These are phyloP conservation scores for Alexandromys fortis DNA, from an alignment of 2,113 vertebrate species.

Conservation along the genomic window DNA sequence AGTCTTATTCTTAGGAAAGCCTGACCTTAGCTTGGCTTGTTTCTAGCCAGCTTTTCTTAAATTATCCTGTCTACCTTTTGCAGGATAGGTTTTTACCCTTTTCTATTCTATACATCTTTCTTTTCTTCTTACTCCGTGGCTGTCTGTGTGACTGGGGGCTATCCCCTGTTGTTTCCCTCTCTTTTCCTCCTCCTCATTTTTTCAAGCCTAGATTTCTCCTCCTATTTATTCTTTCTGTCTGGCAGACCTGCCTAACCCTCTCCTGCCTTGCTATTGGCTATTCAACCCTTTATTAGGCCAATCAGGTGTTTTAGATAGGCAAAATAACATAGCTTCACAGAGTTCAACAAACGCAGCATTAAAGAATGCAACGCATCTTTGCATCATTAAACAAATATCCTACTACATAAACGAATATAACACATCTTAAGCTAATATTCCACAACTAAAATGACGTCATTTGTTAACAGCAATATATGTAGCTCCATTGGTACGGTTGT, in stretches of 20 bases:
- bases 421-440: not conserved
- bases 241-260: not conserved
- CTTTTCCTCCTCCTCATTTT: not conserved
- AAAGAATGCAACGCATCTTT: not conserved
- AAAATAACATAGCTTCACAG: not conserved
- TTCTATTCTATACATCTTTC: not conserved
- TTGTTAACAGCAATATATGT: constrained; percentile 23
- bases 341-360: not conserved
- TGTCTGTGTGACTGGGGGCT: not conserved
- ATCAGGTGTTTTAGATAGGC: not conserved
- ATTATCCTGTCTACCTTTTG: not conserved
- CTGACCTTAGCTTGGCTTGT: not conserved
- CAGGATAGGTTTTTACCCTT: not conserved
- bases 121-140: not conserved
- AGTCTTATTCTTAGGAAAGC: not conserved
- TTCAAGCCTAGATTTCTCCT: not conserved
- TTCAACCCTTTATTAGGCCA: not conserved
- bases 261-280: not conserved
- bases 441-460: not conserved
- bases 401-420: not conserved
- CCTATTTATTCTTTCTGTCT: not conserved
- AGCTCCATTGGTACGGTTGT: not conserved
- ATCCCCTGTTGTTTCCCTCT: not conserved
- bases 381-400: not conserved
- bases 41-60: not conserved